Conservation (phyloP, 2,113 vertebrate species). For the Ceuthmochares aereus region DNA sequence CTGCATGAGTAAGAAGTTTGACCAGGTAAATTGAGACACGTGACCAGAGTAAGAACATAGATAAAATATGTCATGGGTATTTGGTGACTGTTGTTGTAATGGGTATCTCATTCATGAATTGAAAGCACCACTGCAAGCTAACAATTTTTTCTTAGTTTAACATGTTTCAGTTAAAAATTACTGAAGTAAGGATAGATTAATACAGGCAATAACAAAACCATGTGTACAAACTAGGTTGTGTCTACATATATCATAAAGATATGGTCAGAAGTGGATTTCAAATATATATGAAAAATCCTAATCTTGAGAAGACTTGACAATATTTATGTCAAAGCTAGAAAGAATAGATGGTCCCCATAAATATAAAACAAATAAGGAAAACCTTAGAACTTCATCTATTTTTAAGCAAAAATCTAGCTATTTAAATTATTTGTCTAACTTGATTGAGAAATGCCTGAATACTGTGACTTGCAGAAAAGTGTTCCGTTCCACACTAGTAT, state of each 20-base stretch:
- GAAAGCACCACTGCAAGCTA: neutral
- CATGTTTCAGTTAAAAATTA: neutral
- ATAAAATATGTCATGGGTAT: neutral
- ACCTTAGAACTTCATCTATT: neutral
- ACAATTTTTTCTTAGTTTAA: neutral
- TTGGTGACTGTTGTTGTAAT: neutral
- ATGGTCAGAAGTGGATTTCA: neutral
- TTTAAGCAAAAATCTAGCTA: neutral
- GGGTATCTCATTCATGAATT: neutral
- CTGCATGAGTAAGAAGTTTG: neutral
- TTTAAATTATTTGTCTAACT: neutral
- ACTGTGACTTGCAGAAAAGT: accelerated
- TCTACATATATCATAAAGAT: neutral
- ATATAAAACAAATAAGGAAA: neutral
- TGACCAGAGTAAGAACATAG: neutral
- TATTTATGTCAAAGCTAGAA: neutral
- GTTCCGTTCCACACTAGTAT: neutral
- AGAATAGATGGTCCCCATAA: neutral
- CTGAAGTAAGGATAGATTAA: neutral
- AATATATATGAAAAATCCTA: neutral
- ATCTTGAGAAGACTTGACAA: neutral
- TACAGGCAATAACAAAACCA: neutral
- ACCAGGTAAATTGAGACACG: neutral
- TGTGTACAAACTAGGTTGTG: neutral
- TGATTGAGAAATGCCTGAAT: neutral